These are phyloP conservation scores for Callipepla californica DNA, from an alignment of 2,113 vertebrate species.

Conservation along the genomic window DNA sequence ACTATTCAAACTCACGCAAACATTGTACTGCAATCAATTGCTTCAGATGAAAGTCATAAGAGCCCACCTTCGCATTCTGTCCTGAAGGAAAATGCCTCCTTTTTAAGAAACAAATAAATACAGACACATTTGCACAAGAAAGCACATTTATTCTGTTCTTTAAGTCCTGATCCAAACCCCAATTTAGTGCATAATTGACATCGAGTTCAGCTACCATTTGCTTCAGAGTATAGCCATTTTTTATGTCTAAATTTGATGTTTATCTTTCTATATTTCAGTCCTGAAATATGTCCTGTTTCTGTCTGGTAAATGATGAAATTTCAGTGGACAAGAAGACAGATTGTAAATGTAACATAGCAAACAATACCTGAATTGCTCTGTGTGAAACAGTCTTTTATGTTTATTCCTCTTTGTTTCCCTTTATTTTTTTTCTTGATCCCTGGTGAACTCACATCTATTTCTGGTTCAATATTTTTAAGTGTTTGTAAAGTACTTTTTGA, in stretches of 20 bases:
- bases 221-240: background rate
- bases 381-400: background rate
- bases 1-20: background rate
- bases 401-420: background rate
- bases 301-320: constrained; percentile 31
- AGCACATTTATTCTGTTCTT: background rate
- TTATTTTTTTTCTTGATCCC: background rate
- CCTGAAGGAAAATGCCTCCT: background rate
- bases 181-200: background rate
- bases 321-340: background rate
- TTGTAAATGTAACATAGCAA: background rate
- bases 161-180: background rate
- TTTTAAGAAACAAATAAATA: background rate
- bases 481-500: background rate
- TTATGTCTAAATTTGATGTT: background rate
- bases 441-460: background rate
- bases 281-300: constrained; percentile 13
- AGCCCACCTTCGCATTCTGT: background rate
- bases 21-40: background rate
- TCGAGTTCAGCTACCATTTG: background rate
- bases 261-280: constrained; percentile 14
- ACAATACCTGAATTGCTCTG: background rate
- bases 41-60: background rate
- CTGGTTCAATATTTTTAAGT: background rate
- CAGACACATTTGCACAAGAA: background rate